Evolutionary conservation across 2,888 invertebrate species (phyloP), one percentile per base, ranked within the genome.

Genomic region (Antitype chi): DNA sequence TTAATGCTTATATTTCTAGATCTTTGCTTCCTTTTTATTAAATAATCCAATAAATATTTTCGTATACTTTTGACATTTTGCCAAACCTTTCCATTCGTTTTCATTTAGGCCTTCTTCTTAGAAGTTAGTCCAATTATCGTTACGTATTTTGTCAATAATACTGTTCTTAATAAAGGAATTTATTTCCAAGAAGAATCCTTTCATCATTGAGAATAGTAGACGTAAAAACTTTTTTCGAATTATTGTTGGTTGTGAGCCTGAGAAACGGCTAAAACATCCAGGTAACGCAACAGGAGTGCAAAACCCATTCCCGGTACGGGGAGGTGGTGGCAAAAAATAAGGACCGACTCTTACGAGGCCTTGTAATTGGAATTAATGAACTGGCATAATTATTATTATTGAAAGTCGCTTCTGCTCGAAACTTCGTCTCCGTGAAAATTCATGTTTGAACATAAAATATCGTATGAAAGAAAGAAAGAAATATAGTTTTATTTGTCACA

Each of bases 101-200:
- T 38, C 47, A 28, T 57, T 53, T 43, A 53, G 2, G 20, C 20
- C 4, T 25, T 13, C 38, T 79, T 69, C 68, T 59, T n/a, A 8
- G 57, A 79, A 74, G 11, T 67, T 5, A 53, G n/a, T 53, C 55
- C 73, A 68, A 70, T 66, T 47, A 69, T 47, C 57, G 43, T 17
- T 59, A 20, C 28, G 38, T 63, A 20, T 63, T 64, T 69, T 59
- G 5, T 20, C 23, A 47, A 49, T 38, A 49, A 71, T 1, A 59
- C 43, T 66, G 28, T 32, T 60, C 3, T 25, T 17, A 53, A 0
- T 47, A 17, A 2, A 23, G 1, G 15, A 53, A 20, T 59, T 73
- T 25, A 52, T 5, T 57, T 25, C 5, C 15, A 43, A 23, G 5
- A 53, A 28, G 11, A 20, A 17, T 28, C 15, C 6, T n/a, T 62